A percentile compares a stretch with the other conserved stretches of the same genome.
Evolutionary conservation across 1,140 invertebrate species (phyloP).

Genomic region (Phocides pigmalion): DNA sequence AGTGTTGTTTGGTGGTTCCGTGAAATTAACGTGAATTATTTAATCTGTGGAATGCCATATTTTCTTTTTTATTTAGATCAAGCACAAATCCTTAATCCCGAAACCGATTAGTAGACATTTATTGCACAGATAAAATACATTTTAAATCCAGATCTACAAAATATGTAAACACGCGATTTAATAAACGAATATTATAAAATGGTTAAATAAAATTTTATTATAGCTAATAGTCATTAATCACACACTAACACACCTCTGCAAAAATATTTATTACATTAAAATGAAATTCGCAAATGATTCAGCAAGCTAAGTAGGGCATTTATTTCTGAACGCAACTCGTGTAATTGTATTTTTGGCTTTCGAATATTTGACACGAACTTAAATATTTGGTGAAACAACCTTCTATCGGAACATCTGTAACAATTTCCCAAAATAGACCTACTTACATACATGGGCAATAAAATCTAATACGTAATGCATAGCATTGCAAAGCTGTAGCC

Average conservation of each 20-base stretch:
- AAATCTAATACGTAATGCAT: constrained; percentile 56
- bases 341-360: constrained; percentile 34
- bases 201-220: constrained; percentile 3
- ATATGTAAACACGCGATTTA: too few relatives aligned
- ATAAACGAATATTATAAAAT: too few relatives aligned
- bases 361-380: constrained; percentile 39
- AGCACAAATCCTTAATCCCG: too few relatives aligned
- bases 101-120: too few relatives aligned
- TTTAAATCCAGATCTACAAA: too few relatives aligned
- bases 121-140: too few relatives aligned
- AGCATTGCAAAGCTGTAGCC: constrained; percentile 47
- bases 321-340: constrained; percentile 27
- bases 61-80: too few relatives aligned
- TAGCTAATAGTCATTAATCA: constrained; percentile 10
- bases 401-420: constrained; percentile 58
- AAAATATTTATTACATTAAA: too few relatives aligned
- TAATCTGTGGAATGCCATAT: too few relatives aligned
- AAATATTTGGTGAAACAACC: constrained; percentile 43
- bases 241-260: neutral
- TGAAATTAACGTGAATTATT: too few relatives aligned
- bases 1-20: too few relatives aligned
- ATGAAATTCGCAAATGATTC: constrained; percentile 14
- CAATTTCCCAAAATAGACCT: constrained; percentile 58
- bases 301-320: constrained; percentile 28
- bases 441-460: constrained; percentile 56